A percentile compares a stretch with the other conserved stretches of the same genome.
phyloP scores from a whole-genome alignment of 2,888 invertebrate genomes.

The Noctua janthe region DNA sequence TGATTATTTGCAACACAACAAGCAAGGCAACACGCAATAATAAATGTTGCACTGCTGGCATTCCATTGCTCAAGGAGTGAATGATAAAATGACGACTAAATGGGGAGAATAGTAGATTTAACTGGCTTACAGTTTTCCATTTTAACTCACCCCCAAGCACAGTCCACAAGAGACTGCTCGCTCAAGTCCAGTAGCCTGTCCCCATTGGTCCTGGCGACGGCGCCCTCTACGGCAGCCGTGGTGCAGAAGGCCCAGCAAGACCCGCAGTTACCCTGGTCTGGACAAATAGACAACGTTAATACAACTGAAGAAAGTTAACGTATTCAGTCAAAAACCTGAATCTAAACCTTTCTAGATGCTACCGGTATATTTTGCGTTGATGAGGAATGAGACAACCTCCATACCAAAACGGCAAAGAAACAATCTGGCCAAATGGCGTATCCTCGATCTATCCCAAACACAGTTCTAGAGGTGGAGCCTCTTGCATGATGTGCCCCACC shows the following conservation, averaged over 20 bases:
- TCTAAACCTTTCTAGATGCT: not conserved
- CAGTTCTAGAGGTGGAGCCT: not conserved
- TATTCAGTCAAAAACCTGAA: not conserved
- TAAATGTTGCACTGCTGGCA: not conserved
- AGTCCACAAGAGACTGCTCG: conserved; percentile 79
- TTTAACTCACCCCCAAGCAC: conserved; percentile 77
- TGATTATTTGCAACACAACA: not conserved
- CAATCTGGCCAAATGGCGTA: not conserved
- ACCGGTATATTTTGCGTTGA: not conserved
- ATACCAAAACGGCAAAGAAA: not conserved
- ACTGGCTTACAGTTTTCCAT: no score
- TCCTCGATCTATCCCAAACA: not conserved
- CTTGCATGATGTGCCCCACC: not conserved
- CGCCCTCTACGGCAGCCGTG: conserved; percentile 75
- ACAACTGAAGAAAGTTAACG: not conserved
- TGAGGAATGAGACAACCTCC: not conserved
- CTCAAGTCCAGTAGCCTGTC: conserved; percentile 74
- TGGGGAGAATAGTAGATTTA: not conserved
- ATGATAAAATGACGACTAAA: not conserved
- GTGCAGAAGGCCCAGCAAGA: conserved; percentile 79
- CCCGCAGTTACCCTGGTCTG: conserved; percentile 76
- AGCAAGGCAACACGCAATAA: not conserved
- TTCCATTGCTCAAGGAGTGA: not conserved
- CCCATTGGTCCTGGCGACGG: conserved; percentile 71
- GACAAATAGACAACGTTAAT: not conserved